Conservation (phyloP, 2,797 vertebrate species). For the Cuculus canorus region DNA sequence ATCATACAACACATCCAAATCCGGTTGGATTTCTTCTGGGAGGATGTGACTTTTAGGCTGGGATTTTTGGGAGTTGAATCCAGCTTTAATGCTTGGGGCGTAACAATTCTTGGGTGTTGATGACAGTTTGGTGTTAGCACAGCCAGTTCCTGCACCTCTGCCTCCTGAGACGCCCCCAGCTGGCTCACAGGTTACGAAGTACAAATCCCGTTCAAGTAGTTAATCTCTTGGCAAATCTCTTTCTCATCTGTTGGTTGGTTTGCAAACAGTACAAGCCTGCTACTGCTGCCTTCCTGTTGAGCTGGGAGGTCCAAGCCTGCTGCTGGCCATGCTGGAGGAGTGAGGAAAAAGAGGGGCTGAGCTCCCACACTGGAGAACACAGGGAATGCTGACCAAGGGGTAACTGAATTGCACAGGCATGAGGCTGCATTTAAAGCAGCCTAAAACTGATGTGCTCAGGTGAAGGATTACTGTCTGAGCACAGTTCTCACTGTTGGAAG, state of each 20-base stretch:
- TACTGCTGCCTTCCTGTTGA: not conserved
- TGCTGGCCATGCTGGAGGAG: not conserved
- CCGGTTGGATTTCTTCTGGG: not conserved
- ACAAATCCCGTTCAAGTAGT: too few relatives aligned
- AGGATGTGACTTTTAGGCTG: not conserved
- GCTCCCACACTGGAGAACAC: not conserved
- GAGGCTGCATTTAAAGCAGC: not conserved
- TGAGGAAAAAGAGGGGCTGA: not conserved
- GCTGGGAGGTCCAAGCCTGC: not conserved
- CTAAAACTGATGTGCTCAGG: not conserved
- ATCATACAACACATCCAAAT: not conserved
- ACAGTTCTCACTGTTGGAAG: not conserved
- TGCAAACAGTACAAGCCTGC: not conserved
- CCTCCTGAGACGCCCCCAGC: not conserved
- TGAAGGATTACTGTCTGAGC: not conserved
- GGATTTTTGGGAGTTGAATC: not conserved
- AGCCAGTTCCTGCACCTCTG: not conserved
- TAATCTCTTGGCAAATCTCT: not conserved
- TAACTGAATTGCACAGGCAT: not conserved
- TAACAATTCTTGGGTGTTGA: not conserved
- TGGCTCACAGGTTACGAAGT: not conserved
- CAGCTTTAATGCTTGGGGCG: not conserved
- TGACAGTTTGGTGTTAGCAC: not conserved
- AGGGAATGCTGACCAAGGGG: not conserved
- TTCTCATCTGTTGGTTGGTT: not conserved